phyloP scores from a whole-genome alignment of 2,797 vertebrate genomes.

The Podargus strigoides region DNA sequence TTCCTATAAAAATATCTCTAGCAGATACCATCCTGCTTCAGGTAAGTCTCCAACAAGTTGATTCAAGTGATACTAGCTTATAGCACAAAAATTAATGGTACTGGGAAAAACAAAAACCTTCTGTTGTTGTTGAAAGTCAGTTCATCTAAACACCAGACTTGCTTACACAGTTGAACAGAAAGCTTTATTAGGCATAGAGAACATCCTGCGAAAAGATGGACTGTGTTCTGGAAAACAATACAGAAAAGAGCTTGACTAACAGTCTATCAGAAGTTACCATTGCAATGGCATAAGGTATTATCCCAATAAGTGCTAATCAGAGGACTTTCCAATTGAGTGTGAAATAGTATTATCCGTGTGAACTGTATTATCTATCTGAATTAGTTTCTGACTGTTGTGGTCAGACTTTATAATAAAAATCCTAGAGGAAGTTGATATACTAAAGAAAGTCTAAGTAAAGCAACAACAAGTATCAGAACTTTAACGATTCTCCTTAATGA shows the following conservation, averaged over 20 bases:
- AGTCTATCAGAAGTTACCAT: not conserved
- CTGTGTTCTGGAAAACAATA: not conserved
- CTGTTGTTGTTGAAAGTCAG: not conserved
- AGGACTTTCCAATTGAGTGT: not conserved
- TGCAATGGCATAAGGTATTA: not conserved
- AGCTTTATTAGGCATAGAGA: not conserved
- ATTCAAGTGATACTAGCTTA: not conserved
- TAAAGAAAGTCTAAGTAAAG: not conserved
- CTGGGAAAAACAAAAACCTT: not conserved
- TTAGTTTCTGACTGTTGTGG: not conserved
- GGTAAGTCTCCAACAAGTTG: not conserved
- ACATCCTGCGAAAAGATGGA: not conserved
- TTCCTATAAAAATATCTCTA: not conserved
- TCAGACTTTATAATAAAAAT: not conserved
- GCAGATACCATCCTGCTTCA: not conserved
- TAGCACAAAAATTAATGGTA: not conserved
- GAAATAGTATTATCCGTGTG: not conserved
- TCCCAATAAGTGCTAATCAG: not conserved
- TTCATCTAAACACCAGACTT: not conserved
- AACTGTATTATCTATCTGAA: not conserved
- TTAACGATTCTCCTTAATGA: not conserved
- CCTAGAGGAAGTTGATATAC: not conserved
- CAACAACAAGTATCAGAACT: not conserved
- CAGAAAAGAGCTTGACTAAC: not conserved
- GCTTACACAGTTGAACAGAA: not conserved